Conservation (phyloP, 2,888 invertebrate species). For the Xiphydria camelus region DNA sequence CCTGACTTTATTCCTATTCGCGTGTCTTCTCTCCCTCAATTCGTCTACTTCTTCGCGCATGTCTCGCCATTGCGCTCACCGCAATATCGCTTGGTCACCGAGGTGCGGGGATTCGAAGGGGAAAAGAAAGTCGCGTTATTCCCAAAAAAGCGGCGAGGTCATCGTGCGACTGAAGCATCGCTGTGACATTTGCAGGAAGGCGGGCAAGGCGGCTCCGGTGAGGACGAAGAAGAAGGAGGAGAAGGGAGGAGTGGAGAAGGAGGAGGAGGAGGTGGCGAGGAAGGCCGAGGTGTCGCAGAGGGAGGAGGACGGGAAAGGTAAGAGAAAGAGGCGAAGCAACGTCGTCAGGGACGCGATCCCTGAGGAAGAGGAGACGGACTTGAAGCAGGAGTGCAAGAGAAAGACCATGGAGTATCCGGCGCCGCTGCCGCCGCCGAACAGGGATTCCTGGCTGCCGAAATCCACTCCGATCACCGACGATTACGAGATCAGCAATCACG, state of each 20-base stretch:
- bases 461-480: conserved; percentile 83
- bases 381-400: conserved; percentile 3
- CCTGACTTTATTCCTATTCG: too few species aligned
- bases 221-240: background rate
- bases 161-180: too few species aligned
- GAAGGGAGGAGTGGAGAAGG: conserved; percentile 20
- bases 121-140: too few species aligned
- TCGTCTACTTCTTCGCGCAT: too few species aligned
- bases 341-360: background rate
- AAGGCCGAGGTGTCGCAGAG: conserved; percentile 12
- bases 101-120: too few species aligned
- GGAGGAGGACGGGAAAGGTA: conserved; percentile 24
- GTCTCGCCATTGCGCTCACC: too few species aligned
- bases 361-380: background rate
- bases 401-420: conserved; percentile 37
- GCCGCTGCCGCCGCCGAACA: conserved; percentile 35
- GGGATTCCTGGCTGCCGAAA: conserved; percentile 65
- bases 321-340: conserved; percentile 28
- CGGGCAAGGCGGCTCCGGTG: conserved; percentile 31
- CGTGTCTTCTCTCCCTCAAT: too few species aligned
- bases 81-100: too few species aligned
- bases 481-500: conserved; percentile 89
- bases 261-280: conserved; percentile 10
- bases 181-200: conserved; percentile 39
- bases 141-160: too few species aligned